These are phyloP conservation scores for Ypsolopha sequella DNA, from an alignment of 2,888 invertebrate genomes.

Conservation along the genomic window DNA sequence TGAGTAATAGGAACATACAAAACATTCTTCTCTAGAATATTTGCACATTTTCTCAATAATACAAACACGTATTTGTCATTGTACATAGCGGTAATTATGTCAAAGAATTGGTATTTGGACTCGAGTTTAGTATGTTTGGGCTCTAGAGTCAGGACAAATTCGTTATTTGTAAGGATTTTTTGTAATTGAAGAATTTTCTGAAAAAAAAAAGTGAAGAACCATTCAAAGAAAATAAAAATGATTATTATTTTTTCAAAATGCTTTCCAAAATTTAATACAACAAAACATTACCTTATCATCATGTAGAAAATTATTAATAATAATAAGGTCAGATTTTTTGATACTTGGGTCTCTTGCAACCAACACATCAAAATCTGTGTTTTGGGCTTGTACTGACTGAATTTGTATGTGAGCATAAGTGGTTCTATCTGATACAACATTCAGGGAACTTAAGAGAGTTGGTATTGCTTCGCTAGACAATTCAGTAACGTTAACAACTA, in stretches of 20 bases:
- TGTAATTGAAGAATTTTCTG: constrained; percentile 29
- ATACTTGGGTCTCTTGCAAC: constrained; percentile 7
- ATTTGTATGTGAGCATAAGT: constrained; percentile 12
- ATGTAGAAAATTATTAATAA: constrained; percentile 24
- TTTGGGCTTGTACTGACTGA: constrained; percentile 4
- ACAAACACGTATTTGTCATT: constrained; percentile 25
- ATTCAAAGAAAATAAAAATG: not conserved
- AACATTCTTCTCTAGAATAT: constrained; percentile 12
- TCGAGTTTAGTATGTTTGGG: constrained; percentile 19
- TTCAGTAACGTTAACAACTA: constrained; percentile 16
- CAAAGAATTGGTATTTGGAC: constrained; percentile 20
- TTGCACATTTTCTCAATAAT: constrained; percentile 22
- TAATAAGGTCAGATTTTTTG: constrained; percentile 20
- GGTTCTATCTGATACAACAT: constrained; percentile 13
- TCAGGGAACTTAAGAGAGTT: constrained; percentile 15
- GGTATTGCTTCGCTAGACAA: constrained; percentile 13
- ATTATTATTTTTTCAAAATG: not conserved
- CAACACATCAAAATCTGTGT: constrained; percentile 7
- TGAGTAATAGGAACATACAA: constrained; percentile 25
- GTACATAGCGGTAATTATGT: constrained; percentile 26
- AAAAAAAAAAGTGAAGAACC: not conserved
- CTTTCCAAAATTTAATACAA: not conserved
- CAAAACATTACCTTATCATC: constrained; percentile 24
- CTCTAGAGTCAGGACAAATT: constrained; percentile 29
- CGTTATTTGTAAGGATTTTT: constrained; percentile 17